Evolutionary conservation across 2,888 invertebrate species (phyloP).

Genomic region (Neoitamus cyanurus): DNA sequence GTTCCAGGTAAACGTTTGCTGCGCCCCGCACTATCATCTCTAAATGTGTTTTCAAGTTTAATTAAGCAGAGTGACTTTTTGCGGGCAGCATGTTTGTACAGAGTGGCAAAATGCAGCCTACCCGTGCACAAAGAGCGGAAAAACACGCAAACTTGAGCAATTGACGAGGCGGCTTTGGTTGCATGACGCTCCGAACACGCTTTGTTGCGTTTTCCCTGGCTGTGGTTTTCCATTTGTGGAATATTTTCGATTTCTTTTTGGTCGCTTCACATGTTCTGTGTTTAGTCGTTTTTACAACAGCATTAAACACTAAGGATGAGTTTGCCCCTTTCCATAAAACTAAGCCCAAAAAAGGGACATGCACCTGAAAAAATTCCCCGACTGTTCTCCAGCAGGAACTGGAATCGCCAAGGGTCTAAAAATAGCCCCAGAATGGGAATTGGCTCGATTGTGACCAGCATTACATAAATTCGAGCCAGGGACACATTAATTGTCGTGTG

Average conservation of each 20-base stretch:
- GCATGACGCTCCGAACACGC: slow-evolving; percentile 14
- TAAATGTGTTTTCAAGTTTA: slow-evolving; percentile 11
- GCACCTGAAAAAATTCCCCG: neutral
- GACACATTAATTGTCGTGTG: slow-evolving; percentile 4
- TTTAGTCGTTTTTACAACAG: neutral
- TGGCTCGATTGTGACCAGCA: neutral
- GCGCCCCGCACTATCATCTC: neutral
- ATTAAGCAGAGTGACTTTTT: slow-evolving; percentile 43
- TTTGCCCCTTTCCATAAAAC: neutral
- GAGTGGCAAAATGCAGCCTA: slow-evolving; percentile 11
- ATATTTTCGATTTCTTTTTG: slow-evolving; percentile 21
- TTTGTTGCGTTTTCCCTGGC: slow-evolving; percentile 19
- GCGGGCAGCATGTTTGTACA: neutral
- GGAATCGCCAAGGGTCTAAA: neutral
- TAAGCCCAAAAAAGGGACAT: neutral
- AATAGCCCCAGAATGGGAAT: neutral
- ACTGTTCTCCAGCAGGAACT: neutral
- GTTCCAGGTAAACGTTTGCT: slow-evolving; percentile 16
- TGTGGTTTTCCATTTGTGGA: slow-evolving; percentile 8
- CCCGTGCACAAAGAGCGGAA: slow-evolving; percentile 17
- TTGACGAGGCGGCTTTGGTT: slow-evolving; percentile 12
- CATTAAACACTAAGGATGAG: neutral
- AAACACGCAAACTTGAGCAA: slow-evolving; percentile 35
- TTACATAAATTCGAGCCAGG: neutral
- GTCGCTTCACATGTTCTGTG: neutral